phyloP scores from a whole-genome alignment of 1,140 invertebrate species.

The Apis dorsata region DNA sequence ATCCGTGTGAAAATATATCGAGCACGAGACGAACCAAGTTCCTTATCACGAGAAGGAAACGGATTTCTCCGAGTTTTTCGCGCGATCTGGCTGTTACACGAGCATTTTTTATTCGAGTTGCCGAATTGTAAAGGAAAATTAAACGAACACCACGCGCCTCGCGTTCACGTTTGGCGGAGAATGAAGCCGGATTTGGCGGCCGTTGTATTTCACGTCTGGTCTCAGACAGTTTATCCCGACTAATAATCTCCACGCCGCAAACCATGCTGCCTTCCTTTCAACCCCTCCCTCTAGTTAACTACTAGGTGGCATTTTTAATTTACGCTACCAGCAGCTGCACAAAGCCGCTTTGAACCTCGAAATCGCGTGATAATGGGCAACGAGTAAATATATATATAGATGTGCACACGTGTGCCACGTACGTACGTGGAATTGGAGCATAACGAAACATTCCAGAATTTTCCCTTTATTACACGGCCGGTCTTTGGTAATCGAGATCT shows the following conservation, averaged over 20 bases:
- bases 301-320: constrained; percentile 23
- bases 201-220: constrained; percentile 11
- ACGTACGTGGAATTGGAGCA: background rate
- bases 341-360: background rate
- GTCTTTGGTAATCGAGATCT: background rate
- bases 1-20: too few relatives aligned
- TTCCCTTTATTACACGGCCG: background rate
- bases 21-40: background rate
- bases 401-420: too few relatives aligned
- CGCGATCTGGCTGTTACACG: too few relatives aligned
- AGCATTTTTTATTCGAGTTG: background rate
- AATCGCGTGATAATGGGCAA: background rate
- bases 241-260: constrained; percentile 2
- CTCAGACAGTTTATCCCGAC: constrained; percentile 25
- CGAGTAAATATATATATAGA: background rate
- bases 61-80: background rate
- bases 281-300: background rate
- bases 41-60: background rate
- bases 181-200: background rate
- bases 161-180: background rate
- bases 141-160: background rate
- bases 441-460: background rate
- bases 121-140: constrained; percentile 13
- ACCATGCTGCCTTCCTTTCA: background rate
- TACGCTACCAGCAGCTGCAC: background rate